Percentiles rank a stretch among this genome's conserved stretches.
Conservation (phyloP, 2,113 vertebrate genomes). For the Hymenochirus boettgeri region DNA sequence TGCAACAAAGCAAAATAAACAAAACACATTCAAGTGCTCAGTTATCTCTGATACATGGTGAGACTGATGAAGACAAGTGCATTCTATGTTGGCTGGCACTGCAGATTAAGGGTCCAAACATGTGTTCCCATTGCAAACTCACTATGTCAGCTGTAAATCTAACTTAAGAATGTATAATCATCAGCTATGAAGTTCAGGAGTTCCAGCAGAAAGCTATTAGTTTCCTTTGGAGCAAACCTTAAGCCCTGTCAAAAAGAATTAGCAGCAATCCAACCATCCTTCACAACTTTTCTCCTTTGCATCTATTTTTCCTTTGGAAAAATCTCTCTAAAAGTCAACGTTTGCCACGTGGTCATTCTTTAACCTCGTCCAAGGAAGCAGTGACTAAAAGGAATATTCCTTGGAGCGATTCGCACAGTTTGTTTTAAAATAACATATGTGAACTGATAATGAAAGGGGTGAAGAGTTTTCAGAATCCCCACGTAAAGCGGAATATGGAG, state of each 20-base stretch:
- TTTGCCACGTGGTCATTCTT: conserved; percentile 12
- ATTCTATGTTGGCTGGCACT: not conserved
- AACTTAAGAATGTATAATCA: conserved; percentile 23
- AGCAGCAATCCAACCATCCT: conserved; percentile 34
- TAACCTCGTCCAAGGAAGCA: conserved; percentile 28
- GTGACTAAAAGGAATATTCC: conserved; percentile 28
- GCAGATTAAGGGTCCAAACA: not conserved
- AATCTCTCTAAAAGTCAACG: conserved; percentile 11
- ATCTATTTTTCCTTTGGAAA: conserved; percentile 36
- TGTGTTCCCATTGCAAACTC: conserved; percentile 14
- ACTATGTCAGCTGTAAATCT: conserved; percentile 26
- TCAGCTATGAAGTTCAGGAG: conserved; percentile 11
- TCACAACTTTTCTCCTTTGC: conserved; percentile 36
- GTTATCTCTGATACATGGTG: not conserved
- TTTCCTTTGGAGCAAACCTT: conserved; percentile 11
- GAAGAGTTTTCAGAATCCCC: not conserved
- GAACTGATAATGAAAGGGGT: conserved; percentile 2
- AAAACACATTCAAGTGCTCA: not conserved
- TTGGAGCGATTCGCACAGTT: conserved; percentile 3
- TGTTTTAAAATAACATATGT: conserved; percentile 6
- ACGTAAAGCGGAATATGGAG: too few relatives aligned
- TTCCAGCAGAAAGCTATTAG: conserved; percentile 7
- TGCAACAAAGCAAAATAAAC: too few relatives aligned
- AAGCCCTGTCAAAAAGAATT: conserved; percentile 27
- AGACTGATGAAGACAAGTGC: conserved; percentile 11